Base-by-base conservation (phyloP, 2,888 invertebrate species). In the Marasmarcha lunaedactyla region DNA sequence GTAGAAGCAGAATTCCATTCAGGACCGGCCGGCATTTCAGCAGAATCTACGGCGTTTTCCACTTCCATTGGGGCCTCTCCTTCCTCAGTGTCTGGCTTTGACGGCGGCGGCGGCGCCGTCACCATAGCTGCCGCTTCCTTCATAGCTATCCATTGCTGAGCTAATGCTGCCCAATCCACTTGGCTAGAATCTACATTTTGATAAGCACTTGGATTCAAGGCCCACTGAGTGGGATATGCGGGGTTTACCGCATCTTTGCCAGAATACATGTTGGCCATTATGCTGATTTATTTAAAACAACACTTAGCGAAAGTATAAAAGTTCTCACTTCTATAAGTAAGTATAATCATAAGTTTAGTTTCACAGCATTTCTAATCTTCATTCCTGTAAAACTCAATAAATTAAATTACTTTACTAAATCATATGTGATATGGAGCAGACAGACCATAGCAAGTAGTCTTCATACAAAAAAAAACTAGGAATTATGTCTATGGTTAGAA, bases 121-220 rank as follows among this genome's bases (percentile, higher is more conserved):
- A 87, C 85, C 27, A 87, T 85, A 27, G 83, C 83, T 34, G 84
- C 73, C 6, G 90, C 88, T 59, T 93, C 93, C 63, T 95, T 94
- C 95, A 95, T 95, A 66, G 93, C 93, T 52, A 98, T 97, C 97
- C 98, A 97, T 87, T 97, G 97, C 64, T 97, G 96, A 15, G 97
- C 97, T 57, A 98, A 84, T 20, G 94, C 91, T 9, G 97, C 97
- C 97, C 98, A 98, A 71, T 98, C 97, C 43, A 97, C 97, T 76
- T 92, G 88, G 64, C 92, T 94, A 57, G 89, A 90, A 52, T 91
- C 89, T 70, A 93, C 86, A 71, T 92, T 91, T 78, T 92, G 92
- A 71, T 92, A 94, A 37, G 90, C 88, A 39, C 90, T 87, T 44
- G 93, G 93, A 77, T 93, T 92, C 45, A 93, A 73, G 38, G 93